These are phyloP conservation scores for Antedon mediterranea DNA, from an alignment of 53 echinoderm and acorn worm genomes.

Conservation along the genomic window DNA sequence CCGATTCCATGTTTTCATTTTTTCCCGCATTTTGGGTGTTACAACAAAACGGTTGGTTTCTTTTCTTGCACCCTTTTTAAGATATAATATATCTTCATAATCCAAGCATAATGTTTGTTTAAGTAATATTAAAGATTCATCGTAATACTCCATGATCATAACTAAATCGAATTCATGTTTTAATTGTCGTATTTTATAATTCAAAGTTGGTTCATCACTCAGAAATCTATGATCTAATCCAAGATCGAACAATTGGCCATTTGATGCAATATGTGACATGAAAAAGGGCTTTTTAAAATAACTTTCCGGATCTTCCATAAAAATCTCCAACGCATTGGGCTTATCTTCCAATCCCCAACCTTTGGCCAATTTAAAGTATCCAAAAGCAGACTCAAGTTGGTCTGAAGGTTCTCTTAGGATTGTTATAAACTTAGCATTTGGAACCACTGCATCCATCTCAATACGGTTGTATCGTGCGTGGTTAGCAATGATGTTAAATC, in stretches of 20 bases:
- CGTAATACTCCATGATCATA: too few relatives aligned
- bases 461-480: constrained; percentile 32
- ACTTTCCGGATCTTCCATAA: constrained; percentile 7
- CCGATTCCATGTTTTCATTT: too few relatives aligned
- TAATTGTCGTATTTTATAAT: constrained; percentile 12
- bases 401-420: constrained; percentile 27
- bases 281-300: too few relatives aligned
- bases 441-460: constrained; percentile 14
- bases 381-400: constrained; percentile 44
- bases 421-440: constrained; percentile 21
- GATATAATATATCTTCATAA: constrained; percentile 32
- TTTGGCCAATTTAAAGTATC: constrained; percentile 18
- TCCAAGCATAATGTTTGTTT: constrained; percentile 33
- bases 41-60: background rate
- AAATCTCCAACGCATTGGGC: constrained; percentile 22
- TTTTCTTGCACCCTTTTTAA: constrained; percentile 24
- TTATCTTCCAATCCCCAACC: background rate
- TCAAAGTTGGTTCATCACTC: background rate
- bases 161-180: constrained; percentile 27
- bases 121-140: too few relatives aligned
- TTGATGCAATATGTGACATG: background rate
- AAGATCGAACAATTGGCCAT: constrained; percentile 40
- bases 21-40: constrained; percentile 3
- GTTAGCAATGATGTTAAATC: constrained; percentile 21
- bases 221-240: constrained; percentile 24